Percentiles rank a stretch among this genome's conserved stretches.
phyloP scores from a whole-genome alignment of 2,113 vertebrate species.

The Sphyrna mokarran region DNA sequence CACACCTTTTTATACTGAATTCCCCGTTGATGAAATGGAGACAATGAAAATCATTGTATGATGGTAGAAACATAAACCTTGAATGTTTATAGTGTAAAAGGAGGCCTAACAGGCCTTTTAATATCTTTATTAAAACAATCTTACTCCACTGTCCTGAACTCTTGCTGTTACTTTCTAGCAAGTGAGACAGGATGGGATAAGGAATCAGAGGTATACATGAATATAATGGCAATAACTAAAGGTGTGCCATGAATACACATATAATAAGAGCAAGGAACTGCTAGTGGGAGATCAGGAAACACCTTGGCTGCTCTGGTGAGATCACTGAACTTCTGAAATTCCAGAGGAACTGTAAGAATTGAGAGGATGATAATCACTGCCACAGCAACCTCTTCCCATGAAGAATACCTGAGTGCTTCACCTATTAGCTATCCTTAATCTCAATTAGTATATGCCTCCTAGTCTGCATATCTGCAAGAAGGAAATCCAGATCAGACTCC shows the following conservation, averaged over 20 bases:
- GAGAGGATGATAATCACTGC: not conserved
- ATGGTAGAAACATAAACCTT: not conserved
- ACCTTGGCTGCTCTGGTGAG: not conserved
- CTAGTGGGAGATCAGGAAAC: not conserved
- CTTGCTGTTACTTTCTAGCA: not conserved
- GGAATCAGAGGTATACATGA: not conserved
- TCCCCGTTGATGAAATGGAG: not conserved
- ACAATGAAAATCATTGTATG: not conserved
- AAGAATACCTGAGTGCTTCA: not conserved
- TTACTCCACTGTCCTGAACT: not conserved
- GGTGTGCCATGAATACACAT: not conserved
- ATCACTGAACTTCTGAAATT: not conserved
- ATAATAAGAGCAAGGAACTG: not conserved
- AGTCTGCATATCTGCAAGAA: not conserved
- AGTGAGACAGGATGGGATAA: not conserved
- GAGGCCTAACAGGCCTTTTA: not conserved
- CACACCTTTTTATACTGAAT: not conserved
- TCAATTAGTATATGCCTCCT: not conserved
- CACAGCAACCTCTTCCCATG: not conserved
- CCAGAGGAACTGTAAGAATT: not conserved
- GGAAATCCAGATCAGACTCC: not conserved
- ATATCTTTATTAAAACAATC: not conserved
- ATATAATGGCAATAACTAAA: not conserved
- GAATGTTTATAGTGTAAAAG: not conserved
- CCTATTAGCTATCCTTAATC: not conserved